Percentiles rank a stretch among this genome's conserved stretches.
These are phyloP conservation scores for Dolichopus griseipennis DNA, from an alignment of 2,888 invertebrate species.

Conservation along the genomic window DNA sequence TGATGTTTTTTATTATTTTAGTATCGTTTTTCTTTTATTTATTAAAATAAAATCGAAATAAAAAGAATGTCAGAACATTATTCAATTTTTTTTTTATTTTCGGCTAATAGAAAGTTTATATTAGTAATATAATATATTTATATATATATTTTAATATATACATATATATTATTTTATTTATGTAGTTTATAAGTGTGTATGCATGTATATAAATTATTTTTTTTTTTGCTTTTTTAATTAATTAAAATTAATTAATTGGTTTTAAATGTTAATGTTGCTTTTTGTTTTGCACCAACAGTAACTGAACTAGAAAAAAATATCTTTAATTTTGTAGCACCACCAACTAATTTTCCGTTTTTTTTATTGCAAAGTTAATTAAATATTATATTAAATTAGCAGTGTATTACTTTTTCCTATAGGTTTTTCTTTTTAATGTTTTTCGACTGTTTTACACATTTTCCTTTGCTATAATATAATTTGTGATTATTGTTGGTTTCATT, in stretches of 20 bases:
- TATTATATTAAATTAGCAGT: background rate
- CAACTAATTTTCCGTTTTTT: background rate
- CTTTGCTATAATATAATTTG: no score
- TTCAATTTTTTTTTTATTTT: background rate
- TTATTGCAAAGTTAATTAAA: background rate
- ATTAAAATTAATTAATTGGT: background rate
- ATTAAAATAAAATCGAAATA: background rate
- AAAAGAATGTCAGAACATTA: background rate
- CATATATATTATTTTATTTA: background rate
- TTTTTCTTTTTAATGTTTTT: no score
- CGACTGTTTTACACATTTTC: no score
- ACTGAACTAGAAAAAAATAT: constrained; percentile 1
- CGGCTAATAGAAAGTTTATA: background rate
- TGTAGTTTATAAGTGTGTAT: background rate
- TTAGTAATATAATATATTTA: background rate
- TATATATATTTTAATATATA: background rate
- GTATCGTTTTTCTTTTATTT: background rate
- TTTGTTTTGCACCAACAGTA: background rate
- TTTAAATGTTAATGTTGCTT: background rate
- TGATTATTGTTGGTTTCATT: no score
- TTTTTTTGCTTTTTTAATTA: background rate
- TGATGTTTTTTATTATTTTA: no score
- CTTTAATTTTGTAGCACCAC: no score
- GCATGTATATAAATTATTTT: background rate
- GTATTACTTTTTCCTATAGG: background rate